Conservation (phyloP, 1,140 invertebrate genomes). For the Polypedilum vanderplanki region DNA sequence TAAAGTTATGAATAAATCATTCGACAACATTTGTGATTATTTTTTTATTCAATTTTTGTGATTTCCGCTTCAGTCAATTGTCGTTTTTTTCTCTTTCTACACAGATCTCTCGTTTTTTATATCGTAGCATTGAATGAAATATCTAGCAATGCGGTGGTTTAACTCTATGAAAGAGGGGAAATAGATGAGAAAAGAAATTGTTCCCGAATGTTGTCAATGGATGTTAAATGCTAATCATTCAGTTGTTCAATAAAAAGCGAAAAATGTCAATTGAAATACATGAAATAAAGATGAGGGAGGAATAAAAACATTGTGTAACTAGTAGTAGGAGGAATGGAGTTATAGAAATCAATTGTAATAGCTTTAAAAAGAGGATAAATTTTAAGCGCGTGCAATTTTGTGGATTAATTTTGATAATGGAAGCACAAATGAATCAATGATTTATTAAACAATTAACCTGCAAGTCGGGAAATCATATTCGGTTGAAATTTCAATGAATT, state of each 20-base stretch:
- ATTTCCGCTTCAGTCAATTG: conserved; percentile 28
- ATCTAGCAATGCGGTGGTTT: neutral
- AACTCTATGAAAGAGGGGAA: neutral
- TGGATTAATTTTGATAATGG: no score
- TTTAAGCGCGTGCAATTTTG: no score
- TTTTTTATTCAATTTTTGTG: conserved; percentile 28
- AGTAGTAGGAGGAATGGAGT: neutral
- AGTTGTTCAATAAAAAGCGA: conserved; percentile 26
- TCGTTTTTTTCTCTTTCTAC: conserved; percentile 20
- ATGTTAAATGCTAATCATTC: conserved; percentile 30
- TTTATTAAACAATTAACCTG: no score
- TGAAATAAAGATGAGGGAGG: neutral
- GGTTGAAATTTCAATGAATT: no score
- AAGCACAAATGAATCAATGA: no score
- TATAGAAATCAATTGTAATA: neutral
- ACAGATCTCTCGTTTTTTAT: neutral
- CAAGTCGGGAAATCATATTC: no score
- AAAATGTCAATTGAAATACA: conserved; percentile 25
- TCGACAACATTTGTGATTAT: conserved; percentile 22
- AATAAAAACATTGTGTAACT: no score
- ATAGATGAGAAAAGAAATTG: conserved; percentile 14
- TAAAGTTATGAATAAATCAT: conserved; percentile 26
- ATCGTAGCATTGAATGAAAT: neutral
- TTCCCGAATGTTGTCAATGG: conserved; percentile 9
- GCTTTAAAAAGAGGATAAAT: neutral